Evolutionary conservation across 2,888 invertebrate genomes (phyloP).

Genomic region (Arrhopalites spinosus): DNA sequence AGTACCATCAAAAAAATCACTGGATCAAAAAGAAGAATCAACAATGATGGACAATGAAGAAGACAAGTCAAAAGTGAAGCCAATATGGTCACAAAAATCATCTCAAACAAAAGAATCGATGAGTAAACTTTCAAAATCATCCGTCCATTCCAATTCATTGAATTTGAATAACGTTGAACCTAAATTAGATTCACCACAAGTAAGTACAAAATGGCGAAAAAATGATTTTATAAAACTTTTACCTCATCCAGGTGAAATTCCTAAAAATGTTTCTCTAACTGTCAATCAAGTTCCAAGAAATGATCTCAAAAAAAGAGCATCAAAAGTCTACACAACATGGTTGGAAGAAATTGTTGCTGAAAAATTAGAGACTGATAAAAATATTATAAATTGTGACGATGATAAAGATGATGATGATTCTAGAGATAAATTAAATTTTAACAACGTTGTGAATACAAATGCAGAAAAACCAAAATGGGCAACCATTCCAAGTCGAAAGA

Average conservation of each 20-base stretch:
- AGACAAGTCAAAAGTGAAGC: too few species aligned
- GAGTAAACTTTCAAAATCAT: too few species aligned
- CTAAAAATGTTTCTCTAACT: constrained; percentile 15
- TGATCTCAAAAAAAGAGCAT: not conserved
- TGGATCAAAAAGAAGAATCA: too few species aligned
- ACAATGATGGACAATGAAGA: too few species aligned
- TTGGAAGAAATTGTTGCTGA: constrained; percentile 19
- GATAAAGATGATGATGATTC: too few species aligned
- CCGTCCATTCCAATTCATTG: too few species aligned
- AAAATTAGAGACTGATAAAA: not conserved
- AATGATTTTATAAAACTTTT: constrained; percentile 20
- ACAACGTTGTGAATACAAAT: too few species aligned
- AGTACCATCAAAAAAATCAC: too few species aligned
- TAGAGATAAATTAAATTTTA: too few species aligned
- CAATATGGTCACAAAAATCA: too few species aligned
- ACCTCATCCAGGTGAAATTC: constrained; percentile 21
- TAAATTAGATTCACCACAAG: not conserved
- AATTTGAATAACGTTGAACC: not conserved
- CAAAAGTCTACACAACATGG: constrained; percentile 21
- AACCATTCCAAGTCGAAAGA: not conserved
- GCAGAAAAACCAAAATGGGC: constrained; percentile 13
- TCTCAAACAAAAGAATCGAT: too few species aligned
- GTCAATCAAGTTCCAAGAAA: not conserved
- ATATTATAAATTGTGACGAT: not conserved
- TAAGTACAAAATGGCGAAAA: constrained; percentile 19